Evolutionary conservation across 2,113 vertebrate genomes (phyloP), one percentile per base, ranked within the genome.

Genomic region (Crotalus viridis): DNA sequence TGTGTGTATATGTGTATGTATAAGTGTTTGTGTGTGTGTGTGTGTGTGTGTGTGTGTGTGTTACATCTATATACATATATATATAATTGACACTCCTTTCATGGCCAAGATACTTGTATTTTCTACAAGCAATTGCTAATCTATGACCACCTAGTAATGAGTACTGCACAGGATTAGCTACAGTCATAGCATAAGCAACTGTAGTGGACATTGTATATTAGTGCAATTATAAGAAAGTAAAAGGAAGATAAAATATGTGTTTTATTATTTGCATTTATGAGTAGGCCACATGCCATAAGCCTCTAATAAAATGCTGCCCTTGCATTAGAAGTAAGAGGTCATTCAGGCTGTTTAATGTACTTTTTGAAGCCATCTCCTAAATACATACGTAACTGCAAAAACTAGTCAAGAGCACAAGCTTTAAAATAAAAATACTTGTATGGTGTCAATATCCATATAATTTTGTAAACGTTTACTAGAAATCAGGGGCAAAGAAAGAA

Each of bases 1-100:
- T 43, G 43, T 43, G 0, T 43, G 0, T 43, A 51, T 51, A 8
- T 51, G 8, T 51, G 1, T 51, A 1, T 51, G 0, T 51, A 9
- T 51, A 39, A 39, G 6, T 48, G 0, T 1, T 0, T 48, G 0
- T 48, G 1, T 48, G 6, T 48, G 8, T 48, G 1, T 48, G 8
- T 48, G 1, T 39, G 8, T 48, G 6, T 51, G 8, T 51, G 1
- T 48, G 6, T 48, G 6, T 48, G 46, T 43, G 3, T 43, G n/a
- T n/a, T n/a, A 43, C 43, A 43, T 43, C 43, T 43, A 43, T 43
- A 43, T 46, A 46, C 46, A 46, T 46, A 46, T 46, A 46, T 46
- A 46, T 46, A 46, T 46, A 5, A 48, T 19, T 81, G 74, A 43
- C 74, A 81, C 7, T 22, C 74, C 7, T 43, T 81, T 81, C 39